Evolutionary conservation across 2,113 vertebrate species (phyloP).

Genomic region (Monopterus albus): DNA sequence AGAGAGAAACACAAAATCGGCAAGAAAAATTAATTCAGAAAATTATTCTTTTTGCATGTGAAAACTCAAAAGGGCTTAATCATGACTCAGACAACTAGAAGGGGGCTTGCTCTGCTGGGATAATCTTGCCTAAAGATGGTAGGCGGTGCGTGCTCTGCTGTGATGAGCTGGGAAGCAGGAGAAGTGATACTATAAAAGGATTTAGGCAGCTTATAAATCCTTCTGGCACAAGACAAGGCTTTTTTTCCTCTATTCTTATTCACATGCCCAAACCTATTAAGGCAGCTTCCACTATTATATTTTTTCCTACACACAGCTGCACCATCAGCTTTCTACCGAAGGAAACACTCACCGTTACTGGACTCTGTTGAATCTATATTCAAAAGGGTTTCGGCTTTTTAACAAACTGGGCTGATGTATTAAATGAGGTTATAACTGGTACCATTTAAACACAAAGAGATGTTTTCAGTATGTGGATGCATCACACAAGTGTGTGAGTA

Average conservation of each 20-base stretch:
- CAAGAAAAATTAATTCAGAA: background rate
- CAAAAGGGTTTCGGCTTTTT: too few species aligned
- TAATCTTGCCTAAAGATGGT: conserved; percentile 53
- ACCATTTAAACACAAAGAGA: too few species aligned
- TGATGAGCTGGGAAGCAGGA: conserved; percentile 32
- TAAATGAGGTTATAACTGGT: too few species aligned
- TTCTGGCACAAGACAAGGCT: conserved; percentile 16
- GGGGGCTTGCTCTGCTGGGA: conserved; percentile 4
- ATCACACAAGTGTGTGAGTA: too few species aligned
- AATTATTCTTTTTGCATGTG: background rate
- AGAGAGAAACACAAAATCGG: background rate
- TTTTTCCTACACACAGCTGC: too few species aligned
- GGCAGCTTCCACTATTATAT: too few species aligned
- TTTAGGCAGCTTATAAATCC: conserved; percentile 23
- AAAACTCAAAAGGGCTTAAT: conserved; percentile 10
- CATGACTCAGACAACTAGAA: conserved; percentile 16
- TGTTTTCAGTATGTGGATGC: too few species aligned
- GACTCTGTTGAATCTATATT: too few species aligned
- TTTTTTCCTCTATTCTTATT: conserved; percentile 11
- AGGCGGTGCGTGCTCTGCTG: conserved; percentile 27
- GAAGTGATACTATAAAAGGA: conserved; percentile 48
- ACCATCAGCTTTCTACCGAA: too few species aligned
- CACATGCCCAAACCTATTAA: too few species aligned
- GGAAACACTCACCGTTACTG: too few species aligned
- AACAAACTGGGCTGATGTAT: too few species aligned